These are phyloP conservation scores for Physella acuta DNA, from an alignment of 1,140 invertebrate species.

Conservation along the genomic window DNA sequence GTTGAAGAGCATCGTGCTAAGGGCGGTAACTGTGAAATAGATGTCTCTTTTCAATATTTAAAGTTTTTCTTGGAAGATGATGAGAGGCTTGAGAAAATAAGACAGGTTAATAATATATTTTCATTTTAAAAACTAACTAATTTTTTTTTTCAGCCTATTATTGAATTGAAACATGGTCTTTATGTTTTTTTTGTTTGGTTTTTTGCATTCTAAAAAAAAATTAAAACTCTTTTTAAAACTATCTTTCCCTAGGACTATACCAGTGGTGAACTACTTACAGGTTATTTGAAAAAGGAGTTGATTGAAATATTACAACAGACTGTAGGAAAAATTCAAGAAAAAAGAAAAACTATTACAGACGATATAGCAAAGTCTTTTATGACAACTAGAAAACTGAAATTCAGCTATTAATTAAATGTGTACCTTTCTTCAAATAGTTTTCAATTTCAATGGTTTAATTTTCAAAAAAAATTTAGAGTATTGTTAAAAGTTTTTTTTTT, in stretches of 20 bases:
- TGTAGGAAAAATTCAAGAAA: constrained; percentile 80
- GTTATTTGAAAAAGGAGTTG: constrained; percentile 90
- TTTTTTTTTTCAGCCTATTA: neutral
- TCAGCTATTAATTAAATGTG: constrained; percentile 36
- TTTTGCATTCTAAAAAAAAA: no score
- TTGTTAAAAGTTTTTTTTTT: neutral
- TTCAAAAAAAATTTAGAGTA: neutral
- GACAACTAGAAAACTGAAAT: constrained; percentile 77
- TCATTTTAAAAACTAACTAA: neutral
- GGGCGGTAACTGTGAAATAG: constrained; percentile 94
- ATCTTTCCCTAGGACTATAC: constrained; percentile 84
- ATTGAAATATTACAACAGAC: constrained; percentile 78
- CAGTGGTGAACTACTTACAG: constrained; percentile 87
- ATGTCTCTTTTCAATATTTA: constrained; percentile 94
- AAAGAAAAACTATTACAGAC: constrained; percentile 80
- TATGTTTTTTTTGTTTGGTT: neutral
- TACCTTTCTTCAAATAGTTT: no score
- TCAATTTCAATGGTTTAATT: neutral
- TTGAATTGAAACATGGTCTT: neutral
- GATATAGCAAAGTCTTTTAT: constrained; percentile 83
- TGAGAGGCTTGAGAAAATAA: constrained; percentile 79
- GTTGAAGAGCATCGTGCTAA: constrained; percentile 86
- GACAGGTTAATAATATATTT: constrained; percentile 64
- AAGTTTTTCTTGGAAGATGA: constrained; percentile 96
- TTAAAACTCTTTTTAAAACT: no score